Conservation (phyloP, 2,797 vertebrate species). For the Morelia viridis region DNA sequence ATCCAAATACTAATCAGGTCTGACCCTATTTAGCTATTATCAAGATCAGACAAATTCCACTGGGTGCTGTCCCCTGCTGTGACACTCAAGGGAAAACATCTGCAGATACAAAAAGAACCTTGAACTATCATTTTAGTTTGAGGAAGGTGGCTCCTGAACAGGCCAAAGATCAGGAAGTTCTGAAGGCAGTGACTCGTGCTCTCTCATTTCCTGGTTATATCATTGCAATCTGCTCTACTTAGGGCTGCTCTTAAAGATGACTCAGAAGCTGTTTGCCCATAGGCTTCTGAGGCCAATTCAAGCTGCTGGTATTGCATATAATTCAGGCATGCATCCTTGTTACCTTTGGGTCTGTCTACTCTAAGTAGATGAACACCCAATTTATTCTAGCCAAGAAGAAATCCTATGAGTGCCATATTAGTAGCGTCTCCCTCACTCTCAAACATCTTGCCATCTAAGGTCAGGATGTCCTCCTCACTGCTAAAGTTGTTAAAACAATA, state of each 20-base stretch:
- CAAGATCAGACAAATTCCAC: neutral
- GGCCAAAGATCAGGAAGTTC: neutral
- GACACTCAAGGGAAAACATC: neutral
- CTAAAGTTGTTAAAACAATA: neutral
- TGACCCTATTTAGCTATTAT: neutral
- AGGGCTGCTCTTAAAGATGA: neutral
- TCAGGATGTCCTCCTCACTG: neutral
- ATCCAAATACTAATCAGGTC: neutral
- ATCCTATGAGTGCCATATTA: neutral
- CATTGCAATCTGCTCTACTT: neutral
- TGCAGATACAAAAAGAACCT: neutral
- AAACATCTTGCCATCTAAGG: neutral
- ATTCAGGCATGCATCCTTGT: neutral
- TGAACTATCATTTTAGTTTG: neutral
- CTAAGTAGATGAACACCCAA: neutral
- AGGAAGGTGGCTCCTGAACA: neutral
- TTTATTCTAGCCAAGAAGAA: neutral
- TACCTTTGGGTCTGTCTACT: neutral
- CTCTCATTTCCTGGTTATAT: neutral
- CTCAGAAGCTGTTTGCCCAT: neutral
- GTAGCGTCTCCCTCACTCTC: neutral
- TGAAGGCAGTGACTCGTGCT: neutral
- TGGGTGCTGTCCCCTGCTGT: neutral
- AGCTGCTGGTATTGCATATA: neutral
- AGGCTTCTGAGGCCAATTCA: neutral